These are phyloP conservation scores for Drosophila rubida DNA, from an alignment of 2,888 invertebrate genomes.

Conservation along the genomic window DNA sequence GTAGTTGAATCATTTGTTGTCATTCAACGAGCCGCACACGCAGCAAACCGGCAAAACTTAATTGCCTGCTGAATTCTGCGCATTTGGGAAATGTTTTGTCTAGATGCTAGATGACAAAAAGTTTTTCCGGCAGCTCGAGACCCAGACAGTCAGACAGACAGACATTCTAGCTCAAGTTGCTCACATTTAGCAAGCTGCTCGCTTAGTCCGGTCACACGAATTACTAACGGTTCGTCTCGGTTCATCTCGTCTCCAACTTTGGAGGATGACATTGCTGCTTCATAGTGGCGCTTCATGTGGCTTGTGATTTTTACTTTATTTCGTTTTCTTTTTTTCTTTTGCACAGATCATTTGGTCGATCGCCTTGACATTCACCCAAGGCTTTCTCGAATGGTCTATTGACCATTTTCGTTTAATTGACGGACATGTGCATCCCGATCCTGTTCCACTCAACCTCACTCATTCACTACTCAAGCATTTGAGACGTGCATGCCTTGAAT, in stretches of 20 bases:
- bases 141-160: background rate
- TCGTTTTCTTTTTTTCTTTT: background rate
- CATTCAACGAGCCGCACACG: slow-evolving; percentile 44
- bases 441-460: slow-evolving; percentile 51
- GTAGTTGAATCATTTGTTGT: slow-evolving; percentile 55
- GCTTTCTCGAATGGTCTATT: slow-evolving; percentile 76
- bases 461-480: slow-evolving; percentile 44
- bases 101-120: slow-evolving; percentile 51
- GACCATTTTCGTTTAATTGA: slow-evolving; percentile 80
- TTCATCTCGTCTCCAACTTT: slow-evolving; percentile 38
- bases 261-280: slow-evolving; percentile 46
- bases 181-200: slow-evolving; percentile 18
- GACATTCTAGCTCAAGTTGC: slow-evolving; percentile 6
- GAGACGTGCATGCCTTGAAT: slow-evolving; percentile 56
- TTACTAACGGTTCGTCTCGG: slow-evolving; percentile 52
- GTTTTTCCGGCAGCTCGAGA: slow-evolving; percentile 46
- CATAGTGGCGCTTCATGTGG: slow-evolving; percentile 10
- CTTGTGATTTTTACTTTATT: slow-evolving; percentile 4
- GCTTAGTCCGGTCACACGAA: slow-evolving; percentile 54
- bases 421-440: slow-evolving; percentile 65
- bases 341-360: slow-evolving; percentile 37
- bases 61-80: slow-evolving; percentile 71
- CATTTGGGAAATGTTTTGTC: slow-evolving; percentile 66
- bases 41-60: slow-evolving; percentile 63
- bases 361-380: slow-evolving; percentile 70